These are phyloP conservation scores for Muscicapa adusta DNA, from an alignment of 2,113 vertebrate genomes.

Conservation along the genomic window DNA sequence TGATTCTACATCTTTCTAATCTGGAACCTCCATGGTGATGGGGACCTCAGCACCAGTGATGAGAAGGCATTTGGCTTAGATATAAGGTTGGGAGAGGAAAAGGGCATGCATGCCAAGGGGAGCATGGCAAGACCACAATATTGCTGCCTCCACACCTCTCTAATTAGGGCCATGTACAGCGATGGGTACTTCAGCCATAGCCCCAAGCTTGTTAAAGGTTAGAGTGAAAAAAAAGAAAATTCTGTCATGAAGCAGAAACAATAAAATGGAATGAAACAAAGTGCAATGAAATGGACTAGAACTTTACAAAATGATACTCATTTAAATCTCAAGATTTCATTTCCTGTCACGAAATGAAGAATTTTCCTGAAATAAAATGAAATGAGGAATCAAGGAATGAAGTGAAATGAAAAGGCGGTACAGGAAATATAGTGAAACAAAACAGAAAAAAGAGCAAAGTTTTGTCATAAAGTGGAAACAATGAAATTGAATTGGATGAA, in stretches of 20 bases:
- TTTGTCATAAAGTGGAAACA: not conserved
- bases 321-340: not conserved
- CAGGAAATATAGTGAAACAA: not conserved
- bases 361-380: not conserved
- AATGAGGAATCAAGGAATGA: not conserved
- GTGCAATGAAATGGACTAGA: not conserved
- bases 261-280: not conserved
- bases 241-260: not conserved
- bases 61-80: not conserved
- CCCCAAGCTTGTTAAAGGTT: not conserved
- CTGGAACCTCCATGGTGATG: not conserved
- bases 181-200: not conserved
- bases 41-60: not conserved
- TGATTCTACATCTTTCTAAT: no score
- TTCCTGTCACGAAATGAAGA: not conserved
- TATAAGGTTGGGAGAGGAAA: not conserved
- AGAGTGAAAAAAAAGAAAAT: not conserved
- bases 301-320: not conserved
- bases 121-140: not conserved
- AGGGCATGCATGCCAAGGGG: not conserved
- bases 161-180: no score
- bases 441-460: not conserved
- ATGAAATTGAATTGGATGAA: not conserved
- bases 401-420: not conserved
- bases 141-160: not conserved